Percentiles rank a stretch among this genome's conserved stretches.
Evolutionary conservation across 2,797 vertebrate species (phyloP).

Genomic region (Manis pentadactyla): DNA sequence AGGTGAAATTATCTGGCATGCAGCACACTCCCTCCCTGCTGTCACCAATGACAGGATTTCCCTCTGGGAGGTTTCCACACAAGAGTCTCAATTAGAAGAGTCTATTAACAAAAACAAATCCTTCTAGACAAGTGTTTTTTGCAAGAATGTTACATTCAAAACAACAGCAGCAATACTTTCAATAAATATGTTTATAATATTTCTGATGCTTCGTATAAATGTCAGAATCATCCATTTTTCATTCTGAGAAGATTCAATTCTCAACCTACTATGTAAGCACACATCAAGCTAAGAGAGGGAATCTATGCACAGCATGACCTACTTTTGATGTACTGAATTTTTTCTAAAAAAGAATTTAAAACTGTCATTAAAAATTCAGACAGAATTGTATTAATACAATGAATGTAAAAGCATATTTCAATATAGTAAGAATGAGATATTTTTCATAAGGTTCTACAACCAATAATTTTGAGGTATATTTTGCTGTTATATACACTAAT

Average conservation of each 20-base stretch:
- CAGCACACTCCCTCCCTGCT: neutral
- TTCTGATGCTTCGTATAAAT: constrained; percentile 15
- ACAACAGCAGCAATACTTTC: constrained; percentile 28
- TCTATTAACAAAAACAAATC: constrained; percentile 67
- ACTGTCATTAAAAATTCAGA: constrained; percentile 70
- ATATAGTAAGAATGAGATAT: constrained; percentile 33
- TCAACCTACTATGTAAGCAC: constrained; percentile 55
- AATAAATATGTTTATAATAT: constrained; percentile 23
- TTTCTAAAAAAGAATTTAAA: constrained; percentile 67
- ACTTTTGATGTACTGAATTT: constrained; percentile 71
- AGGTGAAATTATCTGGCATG: neutral
- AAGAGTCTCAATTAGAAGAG: constrained; percentile 64
- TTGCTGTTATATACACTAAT: constrained; percentile 45
- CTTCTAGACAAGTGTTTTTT: neutral
- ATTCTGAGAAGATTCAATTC: constrained; percentile 52
- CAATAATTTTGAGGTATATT: constrained; percentile 47
- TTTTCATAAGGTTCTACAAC: constrained; percentile 57
- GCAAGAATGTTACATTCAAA: constrained; percentile 66
- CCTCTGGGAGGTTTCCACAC: constrained; percentile 57
- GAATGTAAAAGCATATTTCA: constrained; percentile 61
- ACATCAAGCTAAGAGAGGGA: constrained; percentile 66
- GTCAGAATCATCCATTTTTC: constrained; percentile 48
- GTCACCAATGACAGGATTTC: constrained; percentile 47
- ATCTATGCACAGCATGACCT: constrained; percentile 66
- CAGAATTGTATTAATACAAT: constrained; percentile 66